A percentile compares a stretch with the other conserved stretches of the same genome.
phyloP scores from a whole-genome alignment of 1,140 invertebrate genomes.

The Temnothorax nylanderi region DNA sequence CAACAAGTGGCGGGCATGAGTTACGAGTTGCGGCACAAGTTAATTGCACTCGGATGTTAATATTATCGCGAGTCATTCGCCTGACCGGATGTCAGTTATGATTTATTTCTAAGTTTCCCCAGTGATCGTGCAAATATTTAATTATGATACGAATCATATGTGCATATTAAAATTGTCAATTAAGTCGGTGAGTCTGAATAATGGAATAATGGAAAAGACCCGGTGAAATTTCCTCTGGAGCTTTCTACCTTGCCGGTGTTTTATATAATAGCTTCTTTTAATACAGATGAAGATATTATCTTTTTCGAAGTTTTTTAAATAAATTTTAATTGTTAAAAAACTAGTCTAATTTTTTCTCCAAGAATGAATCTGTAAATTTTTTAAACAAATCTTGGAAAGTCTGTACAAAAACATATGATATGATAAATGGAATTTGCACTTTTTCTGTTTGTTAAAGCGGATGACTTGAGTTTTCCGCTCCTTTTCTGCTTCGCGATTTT shows the following conservation, averaged over 20 bases:
- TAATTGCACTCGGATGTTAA: slow-evolving; percentile 44
- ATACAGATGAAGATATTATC: neutral
- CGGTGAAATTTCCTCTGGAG: neutral
- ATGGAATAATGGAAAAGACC: neutral
- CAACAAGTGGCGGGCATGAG: slow-evolving; percentile 15
- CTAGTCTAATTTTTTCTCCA: neutral
- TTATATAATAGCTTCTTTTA: neutral
- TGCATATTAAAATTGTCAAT: neutral
- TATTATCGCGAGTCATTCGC: slow-evolving; percentile 7
- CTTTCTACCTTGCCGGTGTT: slow-evolving; percentile 5
- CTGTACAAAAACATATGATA: neutral
- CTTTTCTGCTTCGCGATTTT: slow-evolving; percentile 4
- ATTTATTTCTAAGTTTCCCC: slow-evolving; percentile 14
- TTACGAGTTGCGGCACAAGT: slow-evolving; percentile 8
- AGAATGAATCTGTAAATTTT: neutral
- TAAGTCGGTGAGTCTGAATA: neutral
- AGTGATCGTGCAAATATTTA: neutral
- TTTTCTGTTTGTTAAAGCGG: neutral
- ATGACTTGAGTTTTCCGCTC: neutral
- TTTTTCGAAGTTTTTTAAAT: neutral
- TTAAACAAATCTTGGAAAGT: neutral
- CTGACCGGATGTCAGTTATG: neutral
- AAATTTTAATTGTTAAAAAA: neutral
- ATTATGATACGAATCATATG: neutral
- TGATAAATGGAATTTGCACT: neutral